A percentile compares a stretch with the other conserved stretches of the same genome.
phyloP scores from a whole-genome alignment of 2,797 vertebrate genomes.

The Crocidura indochinensis region DNA sequence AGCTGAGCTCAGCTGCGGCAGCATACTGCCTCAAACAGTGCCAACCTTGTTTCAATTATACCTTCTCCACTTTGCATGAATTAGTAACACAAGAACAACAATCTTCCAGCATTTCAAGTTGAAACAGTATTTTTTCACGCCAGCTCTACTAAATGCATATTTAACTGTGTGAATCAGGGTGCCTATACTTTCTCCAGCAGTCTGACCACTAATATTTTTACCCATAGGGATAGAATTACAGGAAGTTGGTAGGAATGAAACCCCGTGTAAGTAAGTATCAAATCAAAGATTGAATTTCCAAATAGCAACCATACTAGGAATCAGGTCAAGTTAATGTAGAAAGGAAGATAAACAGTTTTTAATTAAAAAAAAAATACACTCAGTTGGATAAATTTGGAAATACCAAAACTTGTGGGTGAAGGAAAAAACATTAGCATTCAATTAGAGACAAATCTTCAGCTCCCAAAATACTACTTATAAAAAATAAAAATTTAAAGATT shows the following conservation, averaged over 20 bases:
- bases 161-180: constrained; percentile 88
- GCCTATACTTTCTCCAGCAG: constrained; percentile 93
- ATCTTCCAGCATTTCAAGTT: constrained; percentile 88
- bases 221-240: constrained; percentile 97
- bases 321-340: constrained; percentile 86
- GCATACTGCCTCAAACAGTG: constrained; percentile 88
- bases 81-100: constrained; percentile 88
- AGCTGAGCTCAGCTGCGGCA: constrained; percentile 87
- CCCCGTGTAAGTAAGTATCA: constrained; percentile 93
- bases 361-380: constrained; percentile 32
- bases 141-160: constrained; percentile 89
- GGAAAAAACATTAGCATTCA: neutral
- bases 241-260: constrained; percentile 96
- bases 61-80: constrained; percentile 90
- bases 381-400: constrained; percentile 59
- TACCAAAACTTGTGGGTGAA: constrained; percentile 20
- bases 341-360: constrained; percentile 75
- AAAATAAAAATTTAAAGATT: constrained; percentile 72
- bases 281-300: constrained; percentile 91
- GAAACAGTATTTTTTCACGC: constrained; percentile 88
- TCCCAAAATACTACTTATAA: constrained; percentile 52
- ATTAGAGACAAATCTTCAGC: constrained; percentile 65
- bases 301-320: constrained; percentile 90
- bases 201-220: constrained; percentile 97
- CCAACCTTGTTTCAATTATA: constrained; percentile 90